A percentile compares a stretch with the other conserved stretches of the same genome.
phyloP scores from a whole-genome alignment of 2,888 invertebrate species.

The Scaptomyza polygonia region DNA sequence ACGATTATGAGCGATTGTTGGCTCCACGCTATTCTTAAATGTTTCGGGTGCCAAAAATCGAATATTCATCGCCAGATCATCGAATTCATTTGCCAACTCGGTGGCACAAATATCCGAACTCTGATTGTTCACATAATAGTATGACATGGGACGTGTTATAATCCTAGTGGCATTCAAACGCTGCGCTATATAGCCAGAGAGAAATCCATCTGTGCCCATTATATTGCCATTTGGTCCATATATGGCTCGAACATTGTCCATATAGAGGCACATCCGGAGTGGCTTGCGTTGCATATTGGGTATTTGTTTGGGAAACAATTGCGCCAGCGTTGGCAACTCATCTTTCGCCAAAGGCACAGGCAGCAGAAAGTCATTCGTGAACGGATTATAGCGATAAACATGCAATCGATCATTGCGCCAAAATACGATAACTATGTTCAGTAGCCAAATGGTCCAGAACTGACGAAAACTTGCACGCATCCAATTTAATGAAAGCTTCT shows the following conservation, averaged over 20 bases:
- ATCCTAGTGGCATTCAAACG: slow-evolving; percentile 85
- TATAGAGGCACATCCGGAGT: slow-evolving; percentile 78
- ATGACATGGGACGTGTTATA: slow-evolving; percentile 63
- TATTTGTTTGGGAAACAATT: slow-evolving; percentile 77
- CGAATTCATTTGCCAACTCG: slow-evolving; percentile 68
- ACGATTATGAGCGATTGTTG: slow-evolving; percentile 85
- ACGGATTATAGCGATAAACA: slow-evolving; percentile 86
- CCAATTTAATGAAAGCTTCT: slow-evolving; percentile 63
- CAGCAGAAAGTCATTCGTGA: slow-evolving; percentile 84
- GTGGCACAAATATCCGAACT: slow-evolving; percentile 71
- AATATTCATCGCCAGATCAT: slow-evolving; percentile 86
- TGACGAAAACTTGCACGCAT: slow-evolving; percentile 85
- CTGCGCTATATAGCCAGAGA: slow-evolving; percentile 83
- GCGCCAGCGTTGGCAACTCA: slow-evolving; percentile 39
- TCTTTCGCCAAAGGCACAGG: slow-evolving; percentile 41
- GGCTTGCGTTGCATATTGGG: slow-evolving; percentile 81
- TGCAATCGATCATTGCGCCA: slow-evolving; percentile 80
- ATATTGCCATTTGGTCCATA: slow-evolving; percentile 44
- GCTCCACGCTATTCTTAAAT: slow-evolving; percentile 85
- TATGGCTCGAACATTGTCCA: slow-evolving; percentile 84
- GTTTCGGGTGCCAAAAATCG: slow-evolving; percentile 85
- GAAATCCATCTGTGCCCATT: slow-evolving; percentile 84
- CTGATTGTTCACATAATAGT: slow-evolving; percentile 50
- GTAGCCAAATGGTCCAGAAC: slow-evolving; percentile 85
- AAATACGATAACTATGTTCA: slow-evolving; percentile 84